Percentiles rank a stretch among this genome's conserved stretches.
Conservation (phyloP, 2,888 invertebrate species). For the Subacronicta megacephala region DNA sequence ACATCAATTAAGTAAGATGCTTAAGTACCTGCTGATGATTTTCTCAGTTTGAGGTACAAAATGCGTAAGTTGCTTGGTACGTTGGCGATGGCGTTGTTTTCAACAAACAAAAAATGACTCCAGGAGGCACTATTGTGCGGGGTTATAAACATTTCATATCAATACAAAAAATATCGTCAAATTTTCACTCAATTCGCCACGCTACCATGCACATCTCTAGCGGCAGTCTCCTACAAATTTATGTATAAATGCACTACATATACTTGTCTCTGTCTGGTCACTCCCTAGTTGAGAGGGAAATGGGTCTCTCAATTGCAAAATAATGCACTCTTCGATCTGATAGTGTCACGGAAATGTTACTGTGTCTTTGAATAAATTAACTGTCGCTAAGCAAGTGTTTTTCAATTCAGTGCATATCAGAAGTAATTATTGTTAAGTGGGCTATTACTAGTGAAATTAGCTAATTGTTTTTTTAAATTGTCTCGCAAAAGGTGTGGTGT, state of each 20-base stretch:
- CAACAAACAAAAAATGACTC: too few relatives aligned
- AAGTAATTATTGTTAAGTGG: too few relatives aligned
- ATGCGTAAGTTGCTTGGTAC: too few relatives aligned
- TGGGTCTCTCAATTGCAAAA: constrained; percentile 31
- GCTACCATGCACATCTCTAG: constrained; percentile 17
- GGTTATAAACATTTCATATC: background rate
- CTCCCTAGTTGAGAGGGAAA: constrained; percentile 14
- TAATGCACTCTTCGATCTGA: constrained; percentile 15
- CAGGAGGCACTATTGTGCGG: background rate
- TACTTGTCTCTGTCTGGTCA: constrained; percentile 21
- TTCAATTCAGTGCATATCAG: too few relatives aligned
- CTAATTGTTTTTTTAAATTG: too few relatives aligned
- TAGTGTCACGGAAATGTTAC: background rate
- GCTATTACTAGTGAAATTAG: too few relatives aligned
- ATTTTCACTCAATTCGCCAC: background rate
- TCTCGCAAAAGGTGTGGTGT: too few relatives aligned
- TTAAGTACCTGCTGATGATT: too few relatives aligned
- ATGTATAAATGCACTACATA: constrained; percentile 8
- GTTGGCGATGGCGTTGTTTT: too few relatives aligned
- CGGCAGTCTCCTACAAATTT: constrained; percentile 20
- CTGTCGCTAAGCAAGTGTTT: too few relatives aligned
- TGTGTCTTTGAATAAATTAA: background rate
- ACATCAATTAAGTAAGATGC: too few relatives aligned
- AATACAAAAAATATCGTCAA: background rate
- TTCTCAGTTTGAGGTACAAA: too few relatives aligned